Evolutionary conservation across 2,797 vertebrate species (phyloP), one percentile per base, ranked within the genome.

Genomic region (Rhinoraja longicauda): DNA sequence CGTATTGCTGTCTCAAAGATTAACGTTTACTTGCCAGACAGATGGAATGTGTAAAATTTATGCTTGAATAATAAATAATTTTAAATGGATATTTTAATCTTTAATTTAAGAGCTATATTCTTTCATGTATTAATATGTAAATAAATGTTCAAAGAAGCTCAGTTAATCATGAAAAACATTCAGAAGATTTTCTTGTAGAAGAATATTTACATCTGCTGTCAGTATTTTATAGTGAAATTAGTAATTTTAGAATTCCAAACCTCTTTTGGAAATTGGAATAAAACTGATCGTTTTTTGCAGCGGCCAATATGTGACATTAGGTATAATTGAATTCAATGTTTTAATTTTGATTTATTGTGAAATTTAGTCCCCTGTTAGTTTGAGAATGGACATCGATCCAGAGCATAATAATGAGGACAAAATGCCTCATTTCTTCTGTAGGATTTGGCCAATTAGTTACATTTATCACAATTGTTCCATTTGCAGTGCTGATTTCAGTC

Each of bases 1-100:
- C 94, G 93, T 94, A 93, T 57, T 62, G 91, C 93, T 94, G 94
- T 94, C 93, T 91, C 93, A 26, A 29, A 24, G 75, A 21, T 77
- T 78, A 81, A 93, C 6, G n/a, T 76, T 67, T 53, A 59, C 57
- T 78, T 32, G 4, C 24, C 1, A 79, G 24, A 12, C 53, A 78
- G 53, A 32, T 70, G 75, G 70, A 75, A 73, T 92, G 70, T 29
- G 67, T 92, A 75, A 73, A 92, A n/a, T 92, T 29, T n/a, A 92
- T 75, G 75, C 88, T 45, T 21, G 32, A 9, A 21, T 36, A 15
- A 45, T 72, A 73, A 53, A 29, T 92, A 29, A 92, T 92, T 45
- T 92, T 29, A 92, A 73, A 92, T 75, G 26, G 70, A 45, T 39
- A 92, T 72, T 90, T 90, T 39, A 62, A 64, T 29, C 32, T 53